Evolutionary conservation across 30 jellyfish, hydroid and myxozoan genomes (phyloP).

Genomic region (Turritopsis dohrnii): DNA sequence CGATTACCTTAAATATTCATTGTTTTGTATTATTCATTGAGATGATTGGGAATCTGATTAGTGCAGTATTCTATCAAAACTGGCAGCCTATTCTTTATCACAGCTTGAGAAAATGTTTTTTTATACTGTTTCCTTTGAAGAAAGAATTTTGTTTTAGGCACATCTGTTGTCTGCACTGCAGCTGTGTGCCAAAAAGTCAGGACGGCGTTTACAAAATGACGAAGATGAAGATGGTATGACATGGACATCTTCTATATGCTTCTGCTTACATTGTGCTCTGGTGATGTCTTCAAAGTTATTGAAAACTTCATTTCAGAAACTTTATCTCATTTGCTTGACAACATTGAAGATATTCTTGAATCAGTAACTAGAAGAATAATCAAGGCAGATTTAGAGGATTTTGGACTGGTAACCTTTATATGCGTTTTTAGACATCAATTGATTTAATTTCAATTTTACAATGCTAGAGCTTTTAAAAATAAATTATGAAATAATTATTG

Average conservation of each 20-base stretch:
- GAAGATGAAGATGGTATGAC: slow-evolving; percentile 92
- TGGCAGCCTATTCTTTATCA: too few relatives aligned
- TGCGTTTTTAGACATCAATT: neutral
- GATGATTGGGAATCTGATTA: too few relatives aligned
- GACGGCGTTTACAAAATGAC: slow-evolving; percentile 52
- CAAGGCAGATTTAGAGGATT: slow-evolving; percentile 82
- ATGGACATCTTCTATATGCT: slow-evolving; percentile 63
- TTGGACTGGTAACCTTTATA: slow-evolving; percentile 61
- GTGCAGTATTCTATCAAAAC: too few relatives aligned
- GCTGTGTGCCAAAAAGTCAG: slow-evolving; percentile 78
- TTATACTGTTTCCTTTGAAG: too few relatives aligned
- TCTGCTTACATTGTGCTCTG: slow-evolving; percentile 28
- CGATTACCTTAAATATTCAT: too few relatives aligned
- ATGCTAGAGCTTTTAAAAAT: too few relatives aligned
- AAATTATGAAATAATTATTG: too few relatives aligned
- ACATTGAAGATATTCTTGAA: slow-evolving; percentile 51
- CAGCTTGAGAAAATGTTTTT: too few relatives aligned
- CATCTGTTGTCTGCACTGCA: slow-evolving; percentile 66
- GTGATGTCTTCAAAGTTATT: neutral
- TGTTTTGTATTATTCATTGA: too few relatives aligned
- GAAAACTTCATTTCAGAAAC: slow-evolving; percentile 31
- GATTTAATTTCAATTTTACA: too few relatives aligned
- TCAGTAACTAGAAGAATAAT: slow-evolving; percentile 63
- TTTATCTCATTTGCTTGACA: slow-evolving; percentile 64
- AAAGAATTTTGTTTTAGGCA: slow-evolving; percentile 82